Conservation (phyloP, 2,888 invertebrate genomes). For the Andrena chrysosceles region DNA sequence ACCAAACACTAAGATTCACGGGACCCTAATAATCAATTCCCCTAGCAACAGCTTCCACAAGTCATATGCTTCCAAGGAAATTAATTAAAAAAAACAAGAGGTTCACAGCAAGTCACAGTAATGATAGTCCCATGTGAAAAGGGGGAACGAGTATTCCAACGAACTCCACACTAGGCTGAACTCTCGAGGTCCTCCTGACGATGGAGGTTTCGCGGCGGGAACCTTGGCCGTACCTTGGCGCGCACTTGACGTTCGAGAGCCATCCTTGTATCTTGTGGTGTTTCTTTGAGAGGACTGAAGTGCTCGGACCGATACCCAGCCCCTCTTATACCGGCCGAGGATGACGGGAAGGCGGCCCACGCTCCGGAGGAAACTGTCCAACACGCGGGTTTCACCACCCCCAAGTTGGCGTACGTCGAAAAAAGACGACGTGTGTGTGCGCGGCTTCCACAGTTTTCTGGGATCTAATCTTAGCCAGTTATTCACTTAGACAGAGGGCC, state of each 20-base stretch:
- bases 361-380: constrained; percentile 73
- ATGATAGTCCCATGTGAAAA: not conserved
- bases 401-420: constrained; percentile 28
- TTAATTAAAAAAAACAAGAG: no score
- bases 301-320: constrained; percentile 72
- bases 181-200: not conserved
- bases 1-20: no score
- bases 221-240: constrained; percentile 89
- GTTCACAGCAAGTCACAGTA: not conserved
- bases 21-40: no score
- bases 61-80: no score
- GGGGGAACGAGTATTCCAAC: not conserved
- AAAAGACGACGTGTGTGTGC: constrained; percentile 45
- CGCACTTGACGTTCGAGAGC: constrained; percentile 97
- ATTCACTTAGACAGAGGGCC: constrained; percentile 72
- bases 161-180: constrained; percentile 1
- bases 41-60: no score
- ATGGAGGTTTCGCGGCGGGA: not conserved
- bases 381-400: constrained; percentile 58
- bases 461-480: constrained; percentile 81
- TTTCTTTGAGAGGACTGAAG: constrained; percentile 77
- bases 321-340: constrained; percentile 79
- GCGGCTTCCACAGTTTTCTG: constrained; percentile 77
- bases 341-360: constrained; percentile 76
- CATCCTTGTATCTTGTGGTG: constrained; percentile 86